Evolutionary conservation across 2,888 invertebrate genomes (phyloP).

Genomic region (Euzetes globulus): DNA sequence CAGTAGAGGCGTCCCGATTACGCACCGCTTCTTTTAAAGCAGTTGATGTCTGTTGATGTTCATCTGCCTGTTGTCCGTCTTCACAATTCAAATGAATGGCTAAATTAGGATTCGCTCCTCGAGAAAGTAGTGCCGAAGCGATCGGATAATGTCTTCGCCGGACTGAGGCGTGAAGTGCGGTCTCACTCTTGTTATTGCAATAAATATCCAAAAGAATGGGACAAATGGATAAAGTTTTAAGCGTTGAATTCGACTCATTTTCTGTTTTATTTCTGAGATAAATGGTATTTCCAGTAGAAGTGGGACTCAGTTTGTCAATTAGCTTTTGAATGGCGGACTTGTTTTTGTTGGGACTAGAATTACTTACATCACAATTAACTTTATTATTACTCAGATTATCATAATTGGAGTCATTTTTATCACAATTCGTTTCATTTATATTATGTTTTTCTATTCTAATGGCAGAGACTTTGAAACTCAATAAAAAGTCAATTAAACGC

Average conservation of each 20-base stretch:
- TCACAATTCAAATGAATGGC: constrained; percentile 38
- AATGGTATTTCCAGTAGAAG: constrained; percentile 44
- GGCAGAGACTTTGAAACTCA: constrained; percentile 63
- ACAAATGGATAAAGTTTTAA: constrained; percentile 42
- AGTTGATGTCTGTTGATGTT: constrained; percentile 42
- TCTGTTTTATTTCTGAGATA: constrained; percentile 42
- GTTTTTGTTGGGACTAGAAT: background rate
- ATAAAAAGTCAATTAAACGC: constrained; percentile 65
- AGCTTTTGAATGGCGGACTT: constrained; percentile 58
- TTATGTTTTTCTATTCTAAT: constrained; percentile 37
- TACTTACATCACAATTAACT: background rate
- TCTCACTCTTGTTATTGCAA: constrained; percentile 63
- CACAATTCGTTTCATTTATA: constrained; percentile 7
- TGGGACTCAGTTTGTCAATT: constrained; percentile 68
- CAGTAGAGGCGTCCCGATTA: constrained; percentile 60
- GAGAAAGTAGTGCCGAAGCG: constrained; percentile 60
- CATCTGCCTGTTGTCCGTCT: background rate
- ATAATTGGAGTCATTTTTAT: background rate
- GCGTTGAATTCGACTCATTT: background rate
- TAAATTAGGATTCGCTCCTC: constrained; percentile 75
- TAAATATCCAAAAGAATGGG: constrained; percentile 67
- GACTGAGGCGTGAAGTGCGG: constrained; percentile 72
- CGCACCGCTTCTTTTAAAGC: constrained; percentile 63
- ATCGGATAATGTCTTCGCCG: constrained; percentile 67
- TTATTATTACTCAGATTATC: background rate